Base-by-base conservation (phyloP, 2,113 vertebrate species). In the Centropus unirufus region DNA sequence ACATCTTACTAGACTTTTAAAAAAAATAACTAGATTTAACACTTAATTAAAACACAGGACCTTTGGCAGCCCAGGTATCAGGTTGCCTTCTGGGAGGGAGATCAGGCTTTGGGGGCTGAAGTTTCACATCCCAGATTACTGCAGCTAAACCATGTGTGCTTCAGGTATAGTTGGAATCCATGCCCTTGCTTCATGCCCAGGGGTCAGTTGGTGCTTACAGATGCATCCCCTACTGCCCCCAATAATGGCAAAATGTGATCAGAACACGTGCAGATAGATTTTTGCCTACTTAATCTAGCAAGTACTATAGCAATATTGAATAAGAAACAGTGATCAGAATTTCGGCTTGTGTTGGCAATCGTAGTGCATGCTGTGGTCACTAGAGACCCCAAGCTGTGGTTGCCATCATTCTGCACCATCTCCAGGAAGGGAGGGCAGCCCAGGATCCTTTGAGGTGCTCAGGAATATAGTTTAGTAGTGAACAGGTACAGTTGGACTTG, bases 21-120 rank as follows among this genome's bases (percentile, higher is more conserved):
- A 82, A 93, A 66, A 34, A 40, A 12, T 6, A 74, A 47, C 89
- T 68, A 57, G 54, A 89, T 93, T 93, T 92, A 94, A 89, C 88
- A 92, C 39, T 95, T 95, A 93, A 90, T 96, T 93, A 94, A 89
- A 94, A 78, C 89, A 74, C 47, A n/a, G 29, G 89, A 90, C 96
- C 94, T 95, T 90, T 93, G 81, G 36, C 87, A 92, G 77, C 77
- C 20, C 69, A 76, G 66, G 49, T 84, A 76, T 89, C 73, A 16
- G 40, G 66, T 57, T 87, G 40, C 58, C 52, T 89, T 82, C 61
- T 81, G 87, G 91, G 91, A 93, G 87, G 91, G 91, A 93, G 52
- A 59, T 22, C 2, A 27, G 63, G 24, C 82, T 87, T 61, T 82
- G 54, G 80, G 80, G 69, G 82, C 40, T 4, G 52, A 68, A 54